These are phyloP conservation scores for Onychostruthus taczanowskii DNA, from an alignment of 2,113 vertebrate genomes.

Conservation along the genomic window DNA sequence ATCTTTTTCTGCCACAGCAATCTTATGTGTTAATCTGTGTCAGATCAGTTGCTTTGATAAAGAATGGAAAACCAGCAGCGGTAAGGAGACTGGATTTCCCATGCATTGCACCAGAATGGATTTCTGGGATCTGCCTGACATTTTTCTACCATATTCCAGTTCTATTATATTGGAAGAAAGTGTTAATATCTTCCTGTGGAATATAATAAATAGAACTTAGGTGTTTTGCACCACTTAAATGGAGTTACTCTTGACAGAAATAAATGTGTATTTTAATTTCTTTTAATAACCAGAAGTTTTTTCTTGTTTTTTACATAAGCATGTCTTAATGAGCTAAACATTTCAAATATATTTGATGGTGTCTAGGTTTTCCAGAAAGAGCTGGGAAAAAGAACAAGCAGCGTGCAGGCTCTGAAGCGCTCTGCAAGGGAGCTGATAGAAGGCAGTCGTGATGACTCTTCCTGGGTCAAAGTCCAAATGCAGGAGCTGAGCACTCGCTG, in stretches of 20 bases:
- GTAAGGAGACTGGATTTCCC: neutral
- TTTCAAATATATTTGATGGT: neutral
- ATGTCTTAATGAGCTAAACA: neutral
- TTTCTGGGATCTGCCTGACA: neutral
- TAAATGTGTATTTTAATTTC: neutral
- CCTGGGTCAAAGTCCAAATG: constrained; percentile 98
- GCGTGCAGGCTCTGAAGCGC: constrained; percentile 92
- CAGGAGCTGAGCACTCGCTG: constrained; percentile 93
- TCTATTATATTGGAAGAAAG: neutral
- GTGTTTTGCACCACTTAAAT: neutral
- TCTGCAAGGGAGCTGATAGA: constrained; percentile 91
- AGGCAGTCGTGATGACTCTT: constrained; percentile 89
- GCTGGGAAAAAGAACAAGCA: constrained; percentile 91
- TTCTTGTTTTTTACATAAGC: neutral
- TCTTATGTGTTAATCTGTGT: neutral
- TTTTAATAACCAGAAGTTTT: neutral
- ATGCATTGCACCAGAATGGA: neutral
- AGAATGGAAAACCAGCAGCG: neutral
- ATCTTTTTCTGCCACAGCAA: neutral
- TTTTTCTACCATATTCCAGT: neutral
- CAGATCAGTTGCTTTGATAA: neutral
- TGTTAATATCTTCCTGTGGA: neutral
- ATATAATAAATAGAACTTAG: neutral
- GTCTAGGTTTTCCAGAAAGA: constrained; percentile 95
- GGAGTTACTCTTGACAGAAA: neutral